A percentile compares a stretch with the other conserved stretches of the same genome.
phyloP scores from a whole-genome alignment of 2,888 invertebrate species.

The Thereva unica region DNA sequence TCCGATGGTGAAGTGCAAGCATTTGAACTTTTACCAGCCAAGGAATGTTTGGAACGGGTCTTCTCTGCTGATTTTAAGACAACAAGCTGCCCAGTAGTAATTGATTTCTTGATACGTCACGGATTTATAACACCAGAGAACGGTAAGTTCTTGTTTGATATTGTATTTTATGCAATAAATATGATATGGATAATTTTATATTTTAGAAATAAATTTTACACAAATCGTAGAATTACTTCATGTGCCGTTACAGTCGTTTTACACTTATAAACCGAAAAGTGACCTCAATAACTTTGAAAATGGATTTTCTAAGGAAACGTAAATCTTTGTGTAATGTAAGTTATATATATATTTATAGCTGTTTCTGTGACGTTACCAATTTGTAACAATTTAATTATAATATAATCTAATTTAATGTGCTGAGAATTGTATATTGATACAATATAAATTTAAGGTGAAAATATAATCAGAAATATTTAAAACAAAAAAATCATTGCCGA shows the following conservation, averaged over 20 bases:
- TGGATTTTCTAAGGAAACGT: constrained; percentile 41
- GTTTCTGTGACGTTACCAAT: no score
- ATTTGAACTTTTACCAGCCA: constrained; percentile 83
- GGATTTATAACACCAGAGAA: constrained; percentile 88
- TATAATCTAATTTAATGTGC: no score
- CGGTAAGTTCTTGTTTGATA: constrained; percentile 62
- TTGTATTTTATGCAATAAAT: neutral
- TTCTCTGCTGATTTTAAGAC: constrained; percentile 87
- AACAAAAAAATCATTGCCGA: no score
- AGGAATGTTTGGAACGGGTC: constrained; percentile 80
- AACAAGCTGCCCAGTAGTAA: constrained; percentile 86
- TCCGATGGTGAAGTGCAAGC: constrained; percentile 93
- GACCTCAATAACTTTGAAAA: constrained; percentile 44
- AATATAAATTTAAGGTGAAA: no score
- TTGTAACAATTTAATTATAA: no score
- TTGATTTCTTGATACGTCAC: constrained; percentile 91
- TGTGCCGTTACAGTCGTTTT: constrained; percentile 83
- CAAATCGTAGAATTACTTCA: constrained; percentile 85
- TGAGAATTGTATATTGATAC: no score
- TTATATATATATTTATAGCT: no score
- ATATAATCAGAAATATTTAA: no score
- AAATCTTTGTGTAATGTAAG: no score
- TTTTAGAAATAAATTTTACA: constrained; percentile 81
- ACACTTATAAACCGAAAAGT: constrained; percentile 60
- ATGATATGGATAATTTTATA: constrained; percentile 41